Percentiles rank a stretch among this genome's conserved stretches.
phyloP scores from a whole-genome alignment of 1,140 invertebrate genomes.

The Heliconius hewitsoni region DNA sequence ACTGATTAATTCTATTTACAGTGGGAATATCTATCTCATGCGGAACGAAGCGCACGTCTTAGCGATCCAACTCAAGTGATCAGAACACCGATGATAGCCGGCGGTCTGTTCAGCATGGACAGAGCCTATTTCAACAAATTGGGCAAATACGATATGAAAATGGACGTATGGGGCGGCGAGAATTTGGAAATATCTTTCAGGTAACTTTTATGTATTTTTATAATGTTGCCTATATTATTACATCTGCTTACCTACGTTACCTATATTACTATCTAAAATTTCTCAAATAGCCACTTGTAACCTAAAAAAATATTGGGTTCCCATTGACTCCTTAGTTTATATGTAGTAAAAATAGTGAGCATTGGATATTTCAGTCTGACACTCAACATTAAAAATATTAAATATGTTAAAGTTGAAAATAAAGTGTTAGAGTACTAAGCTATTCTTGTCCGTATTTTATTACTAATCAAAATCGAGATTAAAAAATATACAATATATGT shows the following conservation, averaged over 20 bases:
- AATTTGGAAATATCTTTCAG: slow-evolving; percentile 83
- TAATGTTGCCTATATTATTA: background rate
- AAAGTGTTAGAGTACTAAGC: too few species aligned
- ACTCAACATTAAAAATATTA: too few species aligned
- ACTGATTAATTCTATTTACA: slow-evolving; percentile 63
- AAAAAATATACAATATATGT: too few species aligned
- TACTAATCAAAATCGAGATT: too few species aligned
- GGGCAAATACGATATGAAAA: slow-evolving; percentile 97
- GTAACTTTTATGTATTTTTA: slow-evolving; percentile 37
- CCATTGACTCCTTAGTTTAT: too few species aligned
- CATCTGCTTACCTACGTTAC: background rate
- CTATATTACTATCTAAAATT: background rate
- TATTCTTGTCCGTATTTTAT: too few species aligned
- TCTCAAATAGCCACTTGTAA: background rate
- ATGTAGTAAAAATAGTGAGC: too few species aligned
- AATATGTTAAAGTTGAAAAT: too few species aligned
- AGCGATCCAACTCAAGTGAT: slow-evolving; percentile 91
- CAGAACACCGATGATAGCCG: slow-evolving; percentile 95
- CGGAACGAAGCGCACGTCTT: slow-evolving; percentile 89
- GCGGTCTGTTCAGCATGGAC: slow-evolving; percentile 96
- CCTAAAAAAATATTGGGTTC: too few species aligned
- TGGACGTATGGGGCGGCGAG: slow-evolving; percentile 95
- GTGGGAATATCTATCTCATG: slow-evolving; percentile 96
- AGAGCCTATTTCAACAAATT: slow-evolving; percentile 95
- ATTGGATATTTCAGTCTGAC: too few species aligned